Conservation (phyloP, 2,797 vertebrate species). For the Yasuhikotakia modesta region DNA sequence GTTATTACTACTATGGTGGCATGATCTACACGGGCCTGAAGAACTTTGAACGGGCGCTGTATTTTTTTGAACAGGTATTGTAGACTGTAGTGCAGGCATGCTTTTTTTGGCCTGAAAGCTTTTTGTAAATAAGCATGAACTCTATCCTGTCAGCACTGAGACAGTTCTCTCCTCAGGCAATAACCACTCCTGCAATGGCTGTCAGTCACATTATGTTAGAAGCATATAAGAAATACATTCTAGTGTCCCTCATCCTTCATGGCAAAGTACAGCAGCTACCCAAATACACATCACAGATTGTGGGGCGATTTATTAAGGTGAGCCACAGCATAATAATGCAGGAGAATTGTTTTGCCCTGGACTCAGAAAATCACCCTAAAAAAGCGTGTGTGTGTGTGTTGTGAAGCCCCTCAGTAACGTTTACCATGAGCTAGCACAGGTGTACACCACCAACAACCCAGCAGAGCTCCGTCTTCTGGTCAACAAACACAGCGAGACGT, state of each 20-base stretch:
- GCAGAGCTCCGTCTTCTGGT: conserved; percentile 90
- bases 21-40: conserved; percentile 99
- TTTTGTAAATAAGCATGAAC: not conserved
- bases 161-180: conserved; percentile 79
- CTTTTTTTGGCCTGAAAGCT: not conserved
- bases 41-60: conserved; percentile 98
- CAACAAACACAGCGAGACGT: conserved; percentile 93
- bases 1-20: conserved; percentile 98
- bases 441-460: conserved; percentile 96
- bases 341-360: not conserved
- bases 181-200: conserved; percentile 99
- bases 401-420: conserved; percentile 95
- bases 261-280: conserved; percentile 97
- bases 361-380: not conserved
- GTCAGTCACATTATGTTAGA: conserved; percentile 99
- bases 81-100: not conserved
- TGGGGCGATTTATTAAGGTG: conserved; percentile 99
- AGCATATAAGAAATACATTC: conserved; percentile 98
- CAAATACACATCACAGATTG: conserved; percentile 98
- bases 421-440: conserved; percentile 96
- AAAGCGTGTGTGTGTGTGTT: not conserved
- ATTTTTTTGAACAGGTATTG: conserved; percentile 98
- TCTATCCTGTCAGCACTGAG: not conserved
- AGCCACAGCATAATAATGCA: conserved; percentile 51
- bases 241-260: conserved; percentile 98